Evolutionary conservation across 2,113 vertebrate genomes (phyloP).

Genomic region (Columba livia): DNA sequence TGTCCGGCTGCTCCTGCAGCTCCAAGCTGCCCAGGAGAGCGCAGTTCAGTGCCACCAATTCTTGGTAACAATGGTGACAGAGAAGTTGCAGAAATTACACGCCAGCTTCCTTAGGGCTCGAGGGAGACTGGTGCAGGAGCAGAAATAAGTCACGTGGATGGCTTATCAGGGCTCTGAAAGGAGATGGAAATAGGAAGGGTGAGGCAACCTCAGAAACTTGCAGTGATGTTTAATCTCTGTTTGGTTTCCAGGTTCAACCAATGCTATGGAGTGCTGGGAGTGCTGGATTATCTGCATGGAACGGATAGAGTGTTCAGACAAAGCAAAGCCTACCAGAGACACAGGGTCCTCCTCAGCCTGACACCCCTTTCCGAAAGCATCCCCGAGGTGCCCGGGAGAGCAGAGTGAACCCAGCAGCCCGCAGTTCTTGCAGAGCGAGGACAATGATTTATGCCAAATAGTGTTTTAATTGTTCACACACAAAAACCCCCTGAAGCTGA

Average conservation of each 20-base stretch:
- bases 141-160: fast-evolving
- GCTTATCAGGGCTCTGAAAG: background rate
- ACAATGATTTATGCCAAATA: background rate
- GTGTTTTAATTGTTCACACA: background rate
- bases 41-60: background rate
- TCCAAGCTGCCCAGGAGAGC: background rate
- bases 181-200: background rate
- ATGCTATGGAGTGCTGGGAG: conserved; percentile 88
- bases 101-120: fast-evolving
- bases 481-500: background rate
- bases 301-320: conserved; percentile 85
- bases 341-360: conserved; percentile 81
- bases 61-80: fast-evolving
- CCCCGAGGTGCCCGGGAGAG: conserved; percentile 78
- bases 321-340: conserved; percentile 85
- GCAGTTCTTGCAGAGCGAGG: background rate
- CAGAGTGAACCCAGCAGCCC: conserved; percentile 3
- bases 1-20: background rate
- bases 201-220: background rate
- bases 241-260: conserved; percentile 87
- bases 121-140: background rate
- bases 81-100: background rate
- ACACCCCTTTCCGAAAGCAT: conserved; percentile 87
- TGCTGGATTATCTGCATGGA: conserved; percentile 89
- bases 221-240: background rate